Evolutionary conservation across 2,888 invertebrate species (phyloP).

Genomic region (Euclidia mi): DNA sequence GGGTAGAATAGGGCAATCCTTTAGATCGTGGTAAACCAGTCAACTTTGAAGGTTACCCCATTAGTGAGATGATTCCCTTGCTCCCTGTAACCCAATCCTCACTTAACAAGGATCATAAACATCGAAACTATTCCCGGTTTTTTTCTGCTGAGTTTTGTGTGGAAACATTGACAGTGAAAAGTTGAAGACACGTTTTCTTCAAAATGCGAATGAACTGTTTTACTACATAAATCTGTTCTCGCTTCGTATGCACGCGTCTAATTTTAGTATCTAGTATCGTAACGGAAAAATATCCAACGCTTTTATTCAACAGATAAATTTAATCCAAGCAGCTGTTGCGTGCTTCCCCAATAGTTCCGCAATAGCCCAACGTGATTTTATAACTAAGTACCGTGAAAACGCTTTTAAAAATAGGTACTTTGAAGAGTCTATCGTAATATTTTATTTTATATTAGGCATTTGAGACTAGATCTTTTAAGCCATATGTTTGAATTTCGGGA

Average conservation of each 20-base stretch:
- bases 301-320: constrained; percentile 74
- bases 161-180: constrained; percentile 26
- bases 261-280: constrained; percentile 68
- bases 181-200: not conserved
- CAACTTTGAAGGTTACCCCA: too few relatives aligned
- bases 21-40: too few relatives aligned
- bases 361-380: constrained; percentile 31
- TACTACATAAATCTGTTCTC: constrained; percentile 53
- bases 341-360: constrained; percentile 48
- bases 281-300: constrained; percentile 57
- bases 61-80: too few relatives aligned
- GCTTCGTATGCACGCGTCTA: constrained; percentile 60
- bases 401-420: constrained; percentile 19
- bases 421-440: constrained; percentile 13
- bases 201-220: constrained; percentile 26
- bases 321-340: constrained; percentile 79
- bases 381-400: constrained; percentile 18
- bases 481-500: too few relatives aligned
- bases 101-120: too few relatives aligned
- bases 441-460: not conserved
- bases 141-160: too few relatives aligned
- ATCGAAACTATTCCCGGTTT: too few relatives aligned
- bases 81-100: too few relatives aligned
- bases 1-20: too few relatives aligned
- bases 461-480: too few relatives aligned